Evolutionary conservation across 2,797 vertebrate species (phyloP).

Genomic region (Sebastes cheni): DNA sequence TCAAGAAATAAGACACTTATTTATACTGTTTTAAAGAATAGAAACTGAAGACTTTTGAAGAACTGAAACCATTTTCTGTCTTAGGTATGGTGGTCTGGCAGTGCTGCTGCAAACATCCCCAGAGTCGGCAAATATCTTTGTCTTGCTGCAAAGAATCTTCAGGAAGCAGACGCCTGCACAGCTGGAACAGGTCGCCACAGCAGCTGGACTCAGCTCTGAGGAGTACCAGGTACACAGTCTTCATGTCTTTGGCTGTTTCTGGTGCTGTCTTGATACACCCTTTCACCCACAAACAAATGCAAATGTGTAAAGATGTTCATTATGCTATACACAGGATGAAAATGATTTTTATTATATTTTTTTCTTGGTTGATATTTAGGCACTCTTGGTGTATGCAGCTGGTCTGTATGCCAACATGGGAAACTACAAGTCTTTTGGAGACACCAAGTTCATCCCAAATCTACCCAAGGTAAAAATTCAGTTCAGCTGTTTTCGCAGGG

Average conservation of each 20-base stretch:
- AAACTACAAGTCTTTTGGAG: constrained; percentile 96
- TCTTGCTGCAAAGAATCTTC: constrained; percentile 89
- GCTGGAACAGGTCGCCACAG: constrained; percentile 81
- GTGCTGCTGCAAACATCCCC: constrained; percentile 93
- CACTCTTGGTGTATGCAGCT: constrained; percentile 90
- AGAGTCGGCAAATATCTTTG: constrained; percentile 89
- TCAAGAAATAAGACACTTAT: neutral
- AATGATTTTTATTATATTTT: neutral
- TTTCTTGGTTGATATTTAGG: constrained; percentile 70
- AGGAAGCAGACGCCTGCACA: constrained; percentile 83
- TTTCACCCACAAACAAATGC: neutral
- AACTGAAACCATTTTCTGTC: neutral
- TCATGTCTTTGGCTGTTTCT: neutral
- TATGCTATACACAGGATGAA: neutral
- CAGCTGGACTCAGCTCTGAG: constrained; percentile 85
- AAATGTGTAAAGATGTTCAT: neutral
- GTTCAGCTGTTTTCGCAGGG: neutral
- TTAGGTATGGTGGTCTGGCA: constrained; percentile 85
- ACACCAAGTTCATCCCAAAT: constrained; percentile 95
- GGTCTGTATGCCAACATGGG: constrained; percentile 95
- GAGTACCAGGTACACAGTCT: constrained; percentile 86
- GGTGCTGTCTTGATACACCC: neutral
- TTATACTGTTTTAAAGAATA: neutral
- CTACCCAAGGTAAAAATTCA: constrained; percentile 85
- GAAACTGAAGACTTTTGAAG: neutral